Conservation (phyloP, 2,113 vertebrate species). For the Heteronetta atricapilla region DNA sequence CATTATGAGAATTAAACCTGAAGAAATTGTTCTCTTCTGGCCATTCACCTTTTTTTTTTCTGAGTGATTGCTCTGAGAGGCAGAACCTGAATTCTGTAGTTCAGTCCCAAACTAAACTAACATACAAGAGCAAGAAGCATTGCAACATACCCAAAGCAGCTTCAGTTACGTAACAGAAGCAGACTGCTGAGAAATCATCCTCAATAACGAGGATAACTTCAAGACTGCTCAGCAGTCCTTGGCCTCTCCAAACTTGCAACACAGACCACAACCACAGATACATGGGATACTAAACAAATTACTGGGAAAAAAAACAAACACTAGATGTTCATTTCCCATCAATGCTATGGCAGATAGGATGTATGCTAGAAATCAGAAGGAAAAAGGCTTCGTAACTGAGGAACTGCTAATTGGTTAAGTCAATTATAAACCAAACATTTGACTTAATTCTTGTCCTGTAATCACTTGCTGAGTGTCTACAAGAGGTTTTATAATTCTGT, state of each 20-base stretch:
- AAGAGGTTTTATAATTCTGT: neutral
- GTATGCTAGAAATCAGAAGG: neutral
- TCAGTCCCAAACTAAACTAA: neutral
- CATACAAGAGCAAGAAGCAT: neutral
- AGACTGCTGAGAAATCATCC: neutral
- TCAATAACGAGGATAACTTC: neutral
- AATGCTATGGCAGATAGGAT: neutral
- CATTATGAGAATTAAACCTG: neutral
- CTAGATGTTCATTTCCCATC: neutral
- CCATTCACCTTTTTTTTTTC: neutral
- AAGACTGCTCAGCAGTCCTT: neutral
- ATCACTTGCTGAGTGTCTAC: neutral
- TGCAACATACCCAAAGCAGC: neutral
- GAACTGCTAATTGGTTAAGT: neutral
- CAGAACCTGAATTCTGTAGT: neutral
- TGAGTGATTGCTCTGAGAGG: neutral
- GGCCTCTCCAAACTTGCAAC: neutral
- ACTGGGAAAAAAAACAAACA: neutral
- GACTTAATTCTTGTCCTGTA: neutral
- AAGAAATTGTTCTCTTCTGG: neutral
- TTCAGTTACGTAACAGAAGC: neutral
- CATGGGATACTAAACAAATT: neutral
- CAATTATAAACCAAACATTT: neutral
- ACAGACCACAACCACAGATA: neutral
- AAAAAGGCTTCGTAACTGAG: neutral